Percentiles rank a stretch among this genome's conserved stretches.
These are phyloP conservation scores for Ashinkailepas kermadecensis DNA, from an alignment of 2,888 invertebrate genomes.

Conservation along the genomic window DNA sequence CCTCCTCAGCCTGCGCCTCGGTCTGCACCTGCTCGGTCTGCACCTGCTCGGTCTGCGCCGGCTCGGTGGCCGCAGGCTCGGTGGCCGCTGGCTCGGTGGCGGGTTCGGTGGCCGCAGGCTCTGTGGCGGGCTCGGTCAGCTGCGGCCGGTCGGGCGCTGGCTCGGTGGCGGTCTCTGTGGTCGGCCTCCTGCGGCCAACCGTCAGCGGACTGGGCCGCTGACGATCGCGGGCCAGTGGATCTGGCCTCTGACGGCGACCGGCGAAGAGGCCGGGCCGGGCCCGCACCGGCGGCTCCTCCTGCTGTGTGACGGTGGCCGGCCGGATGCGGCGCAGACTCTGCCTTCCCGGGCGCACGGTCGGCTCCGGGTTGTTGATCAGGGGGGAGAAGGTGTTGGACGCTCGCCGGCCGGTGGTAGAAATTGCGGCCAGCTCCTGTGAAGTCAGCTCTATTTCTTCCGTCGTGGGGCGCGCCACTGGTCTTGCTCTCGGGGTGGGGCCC, in stretches of 20 bases:
- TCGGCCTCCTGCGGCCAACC: background rate
- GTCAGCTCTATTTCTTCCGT: background rate
- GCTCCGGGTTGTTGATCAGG: background rate
- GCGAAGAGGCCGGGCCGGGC: background rate
- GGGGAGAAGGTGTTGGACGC: slow-evolving; percentile 3
- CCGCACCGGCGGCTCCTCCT: background rate
- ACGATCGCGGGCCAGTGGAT: background rate
- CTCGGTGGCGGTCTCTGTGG: background rate
- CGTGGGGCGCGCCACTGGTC: too few species aligned
- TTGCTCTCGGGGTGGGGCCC: too few species aligned
- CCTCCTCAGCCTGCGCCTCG: background rate
- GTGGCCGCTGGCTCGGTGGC: background rate
- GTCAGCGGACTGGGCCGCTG: background rate
- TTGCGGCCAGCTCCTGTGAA: background rate
- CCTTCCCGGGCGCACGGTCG: background rate
- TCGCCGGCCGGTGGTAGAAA: background rate
- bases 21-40: background rate
- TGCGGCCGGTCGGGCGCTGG: background rate
- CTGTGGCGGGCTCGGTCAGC: background rate
- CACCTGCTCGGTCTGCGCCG: background rate
- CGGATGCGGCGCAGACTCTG: background rate
- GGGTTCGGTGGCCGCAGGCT: background rate
- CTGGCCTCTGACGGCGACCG: background rate
- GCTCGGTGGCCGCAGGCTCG: background rate
- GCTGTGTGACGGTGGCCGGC: background rate